Evolutionary conservation across 2,888 invertebrate genomes (phyloP).

Genomic region (Diarsia mendica): DNA sequence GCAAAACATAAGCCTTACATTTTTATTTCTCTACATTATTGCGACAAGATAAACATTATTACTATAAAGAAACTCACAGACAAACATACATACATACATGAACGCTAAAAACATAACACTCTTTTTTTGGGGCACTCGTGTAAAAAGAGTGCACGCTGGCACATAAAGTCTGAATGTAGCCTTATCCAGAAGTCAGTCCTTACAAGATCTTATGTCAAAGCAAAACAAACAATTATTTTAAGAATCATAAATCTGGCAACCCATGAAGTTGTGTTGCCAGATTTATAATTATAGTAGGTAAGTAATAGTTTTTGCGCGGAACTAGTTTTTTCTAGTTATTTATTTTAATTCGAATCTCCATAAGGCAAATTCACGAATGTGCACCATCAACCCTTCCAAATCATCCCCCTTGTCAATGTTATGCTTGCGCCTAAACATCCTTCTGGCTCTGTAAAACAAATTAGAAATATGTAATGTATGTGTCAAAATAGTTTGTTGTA

Average conservation of each 20-base stretch:
- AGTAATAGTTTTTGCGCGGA: slow-evolving; percentile 2
- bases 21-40: not conserved
- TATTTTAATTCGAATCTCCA: not conserved
- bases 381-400: not conserved
- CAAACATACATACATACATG: too few species aligned
- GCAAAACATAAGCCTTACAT: slow-evolving; percentile 5
- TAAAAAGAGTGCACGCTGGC: not conserved
- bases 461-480: not conserved
- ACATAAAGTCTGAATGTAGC: not conserved
- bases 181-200: not conserved
- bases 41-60: not conserved
- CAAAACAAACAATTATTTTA: not conserved
- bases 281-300: slow-evolving; percentile 1
- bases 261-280: not conserved
- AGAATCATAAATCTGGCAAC: not conserved
- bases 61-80: too few species aligned
- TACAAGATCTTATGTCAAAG: not conserved
- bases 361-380: not conserved
- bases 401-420: slow-evolving; percentile 1
- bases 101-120: too few species aligned
- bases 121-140: too few species aligned
- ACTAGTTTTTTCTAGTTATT: not conserved
- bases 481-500: not conserved
- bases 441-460: slow-evolving; percentile 4
- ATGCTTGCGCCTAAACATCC: slow-evolving; percentile 2